Base-by-base conservation (phyloP, 2,888 invertebrate genomes). In the Nudaria mundana region DNA sequence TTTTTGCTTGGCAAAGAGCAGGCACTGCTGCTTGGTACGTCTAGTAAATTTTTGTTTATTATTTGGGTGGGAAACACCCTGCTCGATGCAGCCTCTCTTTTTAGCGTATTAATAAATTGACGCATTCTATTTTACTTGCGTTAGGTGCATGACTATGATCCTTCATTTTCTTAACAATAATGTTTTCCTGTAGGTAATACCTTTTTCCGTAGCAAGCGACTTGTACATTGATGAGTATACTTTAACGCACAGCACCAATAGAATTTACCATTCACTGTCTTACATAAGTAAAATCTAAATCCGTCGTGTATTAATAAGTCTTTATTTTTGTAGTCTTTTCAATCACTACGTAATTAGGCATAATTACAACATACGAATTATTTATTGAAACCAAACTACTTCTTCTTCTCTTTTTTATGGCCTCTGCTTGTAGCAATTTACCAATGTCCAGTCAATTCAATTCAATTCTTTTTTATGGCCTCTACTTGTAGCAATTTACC, bases 1-100 rank as follows among this genome's bases (percentile, higher is more conserved):
- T 34, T 25, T 34, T 34, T 34, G 25, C 26, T 34, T 16, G 15
- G 13, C 3, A 34, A 10, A 15, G 25, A 24, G 14, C 34, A 34
- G 14, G 34, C 25, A 34, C 34, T 34, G 7, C 25, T 34, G 34
- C 25, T 25, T 8, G 34, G 34, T 34, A 34, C 29, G 14, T 30
- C 14, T 23, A 22, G 32, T 32, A 32, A 22, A 32, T 10, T 23
- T 32, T 22, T 32, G 32, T 22, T 22, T 22, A 22, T 22, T 22
- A 22, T 22, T 22, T 22, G 22, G 22, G 22, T 22, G 22, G 22
- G 22, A 22, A 22, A 22, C 22, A 8, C 22, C 22, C 22, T 22
- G 22, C 22, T 22, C 22, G 22, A 22, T 22, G 22, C 22, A 22
- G 22, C 22, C 1, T 22, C 22, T 22, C 7, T 22, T 22, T 22